phyloP scores from a whole-genome alignment of 2,888 invertebrate genomes.

The Acrobeloides nanus region DNA sequence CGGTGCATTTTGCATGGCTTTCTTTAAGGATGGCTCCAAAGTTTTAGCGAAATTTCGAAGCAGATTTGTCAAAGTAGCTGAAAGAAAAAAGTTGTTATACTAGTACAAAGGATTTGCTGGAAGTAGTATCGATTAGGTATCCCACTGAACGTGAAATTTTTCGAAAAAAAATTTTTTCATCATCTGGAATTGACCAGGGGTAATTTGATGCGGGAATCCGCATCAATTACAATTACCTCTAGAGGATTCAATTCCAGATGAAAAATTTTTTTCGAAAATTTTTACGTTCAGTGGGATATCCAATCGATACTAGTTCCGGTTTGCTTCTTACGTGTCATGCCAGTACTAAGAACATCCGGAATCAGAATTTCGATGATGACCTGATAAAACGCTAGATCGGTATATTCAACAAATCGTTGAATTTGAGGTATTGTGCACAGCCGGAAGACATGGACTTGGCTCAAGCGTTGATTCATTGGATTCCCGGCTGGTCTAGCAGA shows the following conservation, averaged over 20 bases:
- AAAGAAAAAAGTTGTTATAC: too few species aligned
- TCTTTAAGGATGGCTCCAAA: slow-evolving; percentile 54
- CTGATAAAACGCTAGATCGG: slow-evolving; percentile 73
- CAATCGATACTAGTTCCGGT: too few species aligned
- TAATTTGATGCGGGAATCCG: neutral
- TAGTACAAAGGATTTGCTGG: too few species aligned
- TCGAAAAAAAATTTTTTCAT: too few species aligned
- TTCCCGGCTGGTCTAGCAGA: neutral
- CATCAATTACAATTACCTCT: slow-evolving; percentile 55
- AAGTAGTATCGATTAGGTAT: too few species aligned
- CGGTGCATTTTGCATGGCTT: slow-evolving; percentile 65
- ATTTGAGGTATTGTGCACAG: slow-evolving; percentile 56
- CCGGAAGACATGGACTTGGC: slow-evolving; percentile 50
- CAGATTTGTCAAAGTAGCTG: too few species aligned
- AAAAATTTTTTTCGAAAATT: too few species aligned
- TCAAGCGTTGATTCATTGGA: slow-evolving; percentile 2
- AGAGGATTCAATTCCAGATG: too few species aligned
- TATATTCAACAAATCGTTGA: slow-evolving; percentile 55
- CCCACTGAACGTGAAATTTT: too few species aligned
- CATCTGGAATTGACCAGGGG: neutral
- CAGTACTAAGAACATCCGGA: slow-evolving; percentile 88
- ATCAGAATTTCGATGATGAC: slow-evolving; percentile 88
- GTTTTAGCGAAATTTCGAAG: slow-evolving; percentile 5
- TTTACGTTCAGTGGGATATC: too few species aligned
- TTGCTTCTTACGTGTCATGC: too few species aligned